phyloP scores from a whole-genome alignment of 2,888 invertebrate species.

The Silvanus unidentatus region DNA sequence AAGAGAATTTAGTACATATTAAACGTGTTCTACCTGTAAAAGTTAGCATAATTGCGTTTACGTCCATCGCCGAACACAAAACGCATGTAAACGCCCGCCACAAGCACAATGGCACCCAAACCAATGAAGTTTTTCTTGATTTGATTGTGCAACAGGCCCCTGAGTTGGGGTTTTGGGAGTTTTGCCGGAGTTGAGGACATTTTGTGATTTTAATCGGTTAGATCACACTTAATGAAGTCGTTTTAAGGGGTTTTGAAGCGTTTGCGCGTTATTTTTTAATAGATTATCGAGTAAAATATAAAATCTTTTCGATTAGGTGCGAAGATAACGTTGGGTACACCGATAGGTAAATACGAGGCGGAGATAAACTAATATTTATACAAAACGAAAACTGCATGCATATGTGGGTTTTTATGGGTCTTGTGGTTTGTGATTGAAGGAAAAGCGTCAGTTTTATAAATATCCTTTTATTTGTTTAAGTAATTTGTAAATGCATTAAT shows the following conservation, averaged over 20 bases:
- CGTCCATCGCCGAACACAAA: constrained; percentile 50
- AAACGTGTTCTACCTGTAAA: constrained; percentile 64
- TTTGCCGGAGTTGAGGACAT: constrained; percentile 18
- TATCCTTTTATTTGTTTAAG: no score
- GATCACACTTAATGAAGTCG: background rate
- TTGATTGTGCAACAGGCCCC: constrained; percentile 59
- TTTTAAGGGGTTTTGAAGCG: background rate
- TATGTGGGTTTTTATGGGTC: no score
- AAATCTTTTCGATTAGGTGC: no score
- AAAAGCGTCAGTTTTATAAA: no score
- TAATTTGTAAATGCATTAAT: no score
- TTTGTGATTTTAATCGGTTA: constrained; percentile 3
- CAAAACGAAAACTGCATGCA: no score
- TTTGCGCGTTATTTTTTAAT: no score
- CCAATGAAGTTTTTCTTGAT: constrained; percentile 52
- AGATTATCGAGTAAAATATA: no score
- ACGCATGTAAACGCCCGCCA: constrained; percentile 48
- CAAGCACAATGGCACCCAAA: constrained; percentile 32
- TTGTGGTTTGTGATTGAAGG: no score
- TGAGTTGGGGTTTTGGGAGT: constrained; percentile 54
- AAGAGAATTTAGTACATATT: background rate
- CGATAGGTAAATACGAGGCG: no score
- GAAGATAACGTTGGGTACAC: no score
- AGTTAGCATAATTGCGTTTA: constrained; percentile 61
- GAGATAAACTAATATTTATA: no score